Evolutionary conservation across 2,797 vertebrate species (phyloP), one percentile per base, ranked within the genome.

Genomic region (Argya squamiceps): DNA sequence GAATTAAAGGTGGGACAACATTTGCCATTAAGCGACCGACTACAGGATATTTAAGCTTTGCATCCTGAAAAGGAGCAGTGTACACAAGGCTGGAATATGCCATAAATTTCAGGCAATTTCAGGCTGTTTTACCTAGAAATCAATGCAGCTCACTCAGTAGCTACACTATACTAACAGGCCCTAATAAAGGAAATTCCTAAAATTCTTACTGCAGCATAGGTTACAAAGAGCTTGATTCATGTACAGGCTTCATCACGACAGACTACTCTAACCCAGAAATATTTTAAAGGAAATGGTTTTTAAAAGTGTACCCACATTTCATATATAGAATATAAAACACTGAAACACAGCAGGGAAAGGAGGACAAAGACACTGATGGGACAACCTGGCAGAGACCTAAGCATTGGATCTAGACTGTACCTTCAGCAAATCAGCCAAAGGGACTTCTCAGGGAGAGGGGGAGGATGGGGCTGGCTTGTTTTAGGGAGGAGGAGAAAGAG

Each of bases 131-230:
- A 95, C 95, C 88, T 78, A 90, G 53, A 91, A 96, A 96, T 86
- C 91, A 93, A 91, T 34, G 73, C 87, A 84, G 94, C 90, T 94
- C 80, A 58, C 92, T 96, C 93, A 95, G 87, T 49, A 62, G 73
- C 79, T 82, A 80, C 76, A 78, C 92, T 84, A 91, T 52, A 92
- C 73, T 65, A 93, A 83, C 5, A 41, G 96, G 76, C 82, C 94
- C 92, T 93, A 97, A 95, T 97, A 97, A 96, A 95, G 96, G 96
- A 98, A 98, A 98, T 97, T 97, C 97, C 97, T 97, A 94, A 96
- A 97, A 98, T 97, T 97, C 95, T 97, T 97, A 92, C 92, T 73
- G 95, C 90, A 96, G 93, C 94, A 92, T 32, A 93, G 94, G 96
- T 97, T 97, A 97, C 96, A 98, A 97, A 97, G 97, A 97, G 73